Percentiles rank a stretch among this genome's conserved stretches.
These are phyloP conservation scores for Gobiocypris rarus DNA, from an alignment of 2,113 vertebrate genomes.

Conservation along the genomic window DNA sequence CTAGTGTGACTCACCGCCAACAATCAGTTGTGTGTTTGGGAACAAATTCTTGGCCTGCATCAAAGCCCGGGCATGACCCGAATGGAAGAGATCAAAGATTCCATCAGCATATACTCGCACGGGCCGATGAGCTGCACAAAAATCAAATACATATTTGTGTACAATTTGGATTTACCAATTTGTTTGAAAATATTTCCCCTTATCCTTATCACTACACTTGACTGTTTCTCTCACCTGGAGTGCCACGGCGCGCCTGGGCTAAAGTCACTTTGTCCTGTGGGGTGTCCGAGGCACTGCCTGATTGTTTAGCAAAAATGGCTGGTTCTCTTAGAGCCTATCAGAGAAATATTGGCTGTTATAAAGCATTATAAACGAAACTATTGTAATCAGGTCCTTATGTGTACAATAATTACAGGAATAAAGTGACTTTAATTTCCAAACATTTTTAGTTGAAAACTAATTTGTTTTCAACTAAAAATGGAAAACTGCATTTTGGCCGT, in stretches of 20 bases:
- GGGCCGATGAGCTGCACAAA: constrained; percentile 87
- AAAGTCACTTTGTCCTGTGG: constrained; percentile 52
- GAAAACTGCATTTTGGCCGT: too few relatives aligned
- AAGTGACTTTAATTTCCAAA: too few relatives aligned
- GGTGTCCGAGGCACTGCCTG: constrained; percentile 28
- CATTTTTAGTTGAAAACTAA: too few relatives aligned
- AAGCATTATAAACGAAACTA: neutral
- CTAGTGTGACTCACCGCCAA: constrained; percentile 86
- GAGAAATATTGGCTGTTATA: neutral
- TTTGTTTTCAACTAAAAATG: too few relatives aligned
- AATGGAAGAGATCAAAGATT: constrained; percentile 99
- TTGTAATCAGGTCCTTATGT: neutral
- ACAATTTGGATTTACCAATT: neutral
- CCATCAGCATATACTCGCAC: constrained; percentile 98
- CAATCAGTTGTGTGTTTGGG: constrained; percentile 96
- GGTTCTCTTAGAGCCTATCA: constrained; percentile 53
- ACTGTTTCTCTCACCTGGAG: constrained; percentile 46
- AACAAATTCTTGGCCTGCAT: constrained; percentile 99
- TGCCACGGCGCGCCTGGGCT: constrained; percentile 55
- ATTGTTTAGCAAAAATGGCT: constrained; percentile 49
- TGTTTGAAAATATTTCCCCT: neutral
- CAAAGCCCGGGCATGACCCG: constrained; percentile 95
- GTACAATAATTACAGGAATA: neutral
- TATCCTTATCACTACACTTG: neutral
- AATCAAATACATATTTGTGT: neutral